Conservation (phyloP, 2,113 vertebrate species). For the Athene noctua region DNA sequence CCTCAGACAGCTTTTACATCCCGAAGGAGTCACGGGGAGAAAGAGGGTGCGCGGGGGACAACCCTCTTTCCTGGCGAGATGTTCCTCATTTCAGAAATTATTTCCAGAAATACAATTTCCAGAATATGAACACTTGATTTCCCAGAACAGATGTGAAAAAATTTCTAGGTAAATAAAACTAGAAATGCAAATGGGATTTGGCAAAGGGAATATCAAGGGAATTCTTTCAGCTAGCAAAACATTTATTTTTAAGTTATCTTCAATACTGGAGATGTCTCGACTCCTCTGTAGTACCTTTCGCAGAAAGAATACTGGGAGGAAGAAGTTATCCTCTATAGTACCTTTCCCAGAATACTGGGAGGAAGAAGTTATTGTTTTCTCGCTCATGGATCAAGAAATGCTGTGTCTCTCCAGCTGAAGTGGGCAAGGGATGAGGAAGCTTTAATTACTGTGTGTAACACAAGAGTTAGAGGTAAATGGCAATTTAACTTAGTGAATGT, state of each 20-base stretch:
- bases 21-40: background rate
- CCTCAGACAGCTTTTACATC: background rate
- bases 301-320: background rate
- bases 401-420: background rate
- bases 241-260: background rate
- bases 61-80: background rate
- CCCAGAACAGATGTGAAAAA: background rate
- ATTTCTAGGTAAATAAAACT: background rate
- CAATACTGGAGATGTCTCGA: background rate
- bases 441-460: background rate
- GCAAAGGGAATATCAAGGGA: background rate
- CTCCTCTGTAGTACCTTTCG: background rate
- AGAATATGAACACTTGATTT: background rate
- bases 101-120: background rate
- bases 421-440: background rate
- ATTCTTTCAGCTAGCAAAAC: background rate
- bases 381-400: background rate
- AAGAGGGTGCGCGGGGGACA: background rate
- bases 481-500: background rate
- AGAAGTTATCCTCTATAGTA: background rate
- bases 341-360: background rate
- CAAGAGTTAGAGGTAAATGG: background rate
- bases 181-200: background rate
- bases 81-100: background rate
- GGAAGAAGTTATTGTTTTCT: background rate